Evolutionary conservation across 2,888 invertebrate species (phyloP), one percentile per base, ranked within the genome.

Genomic region (Tipula lateralis): DNA sequence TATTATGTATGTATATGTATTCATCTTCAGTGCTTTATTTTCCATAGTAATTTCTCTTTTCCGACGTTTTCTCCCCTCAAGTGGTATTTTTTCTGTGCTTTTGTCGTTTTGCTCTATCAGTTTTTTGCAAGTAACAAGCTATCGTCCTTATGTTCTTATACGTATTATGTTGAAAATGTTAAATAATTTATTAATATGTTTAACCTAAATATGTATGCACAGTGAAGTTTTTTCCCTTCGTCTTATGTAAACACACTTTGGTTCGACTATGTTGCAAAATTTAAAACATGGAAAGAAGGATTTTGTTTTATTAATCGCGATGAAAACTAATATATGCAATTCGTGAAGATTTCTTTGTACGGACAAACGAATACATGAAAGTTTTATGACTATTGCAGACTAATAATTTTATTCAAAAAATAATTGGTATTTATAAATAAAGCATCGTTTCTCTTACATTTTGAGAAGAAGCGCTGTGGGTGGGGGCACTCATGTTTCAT

Each of bases 151-250:
- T 66, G 24, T 66, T 66, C 66, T 66, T 66, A 9, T 66, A 66
- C 66, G 66, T 66, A 66, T 66, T 66, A 66, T 66, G 66, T 66
- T 66, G 66, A 66, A 66, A 66, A 24, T 66, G 66, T 66, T 66
- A 66, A 66, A 66, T 66, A 66, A 66, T 24, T 66, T 66, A 19
- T 66, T 66, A 66, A 66, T 66, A 66, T 66, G 66, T 66, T 66
- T 66, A 66, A 66, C 66, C 66, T 66, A 66, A 66, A 66, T 66
- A n/a, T n/a, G n/a, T n/a, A n/a, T n/a, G n/a, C n/a, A 24, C 66
- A 66, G 66, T 66, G 12, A 66, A 66, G 66, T 66, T 19, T 24
- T 66, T 66, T 66, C 24, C 0, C 1, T 24, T 19, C 66, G 66
- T 24, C 24, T 7, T 24, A 16, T 16, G 66, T 66, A 66, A 2